Evolutionary conservation across 2,888 invertebrate species (phyloP).

Genomic region (Pachydiplax longipennis): DNA sequence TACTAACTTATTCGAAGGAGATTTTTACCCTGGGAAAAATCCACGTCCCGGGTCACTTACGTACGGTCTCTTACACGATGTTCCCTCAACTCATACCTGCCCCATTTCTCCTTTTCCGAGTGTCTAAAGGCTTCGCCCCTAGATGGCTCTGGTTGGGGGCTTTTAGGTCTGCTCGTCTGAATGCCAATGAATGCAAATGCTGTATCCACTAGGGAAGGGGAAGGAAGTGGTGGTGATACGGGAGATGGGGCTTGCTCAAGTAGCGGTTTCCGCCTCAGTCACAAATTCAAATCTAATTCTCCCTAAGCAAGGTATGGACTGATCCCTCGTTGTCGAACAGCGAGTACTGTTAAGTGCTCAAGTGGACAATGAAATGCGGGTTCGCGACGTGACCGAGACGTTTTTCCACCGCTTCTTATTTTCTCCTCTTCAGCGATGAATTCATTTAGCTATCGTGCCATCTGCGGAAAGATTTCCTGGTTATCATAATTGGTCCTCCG

Average conservation of each 20-base stretch:
- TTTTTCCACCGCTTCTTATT: too few relatives aligned
- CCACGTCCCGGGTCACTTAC: background rate
- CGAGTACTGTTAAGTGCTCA: constrained; percentile 8
- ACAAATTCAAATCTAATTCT: constrained; percentile 37
- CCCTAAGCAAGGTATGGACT: background rate
- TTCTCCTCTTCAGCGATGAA: too few relatives aligned
- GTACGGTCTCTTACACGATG: background rate
- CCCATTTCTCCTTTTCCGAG: background rate
- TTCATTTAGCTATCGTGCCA: too few relatives aligned
- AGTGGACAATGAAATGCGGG: background rate
- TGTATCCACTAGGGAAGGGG: background rate
- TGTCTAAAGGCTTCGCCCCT: background rate
- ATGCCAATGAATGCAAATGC: constrained; percentile 44
- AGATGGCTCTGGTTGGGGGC: background rate
- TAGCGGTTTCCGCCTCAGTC: constrained; percentile 34
- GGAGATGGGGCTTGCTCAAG: background rate
- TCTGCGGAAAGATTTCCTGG: too few relatives aligned
- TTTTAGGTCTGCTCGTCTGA: constrained; percentile 33
- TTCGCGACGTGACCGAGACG: background rate
- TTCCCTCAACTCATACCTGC: background rate
- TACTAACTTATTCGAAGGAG: background rate
- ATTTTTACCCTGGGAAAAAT: background rate
- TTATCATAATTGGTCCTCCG: too few relatives aligned
- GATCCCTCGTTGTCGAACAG: background rate
- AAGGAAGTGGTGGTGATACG: background rate